phyloP scores from a whole-genome alignment of 2,888 invertebrate species.

The Cerceris ruficornis region DNA sequence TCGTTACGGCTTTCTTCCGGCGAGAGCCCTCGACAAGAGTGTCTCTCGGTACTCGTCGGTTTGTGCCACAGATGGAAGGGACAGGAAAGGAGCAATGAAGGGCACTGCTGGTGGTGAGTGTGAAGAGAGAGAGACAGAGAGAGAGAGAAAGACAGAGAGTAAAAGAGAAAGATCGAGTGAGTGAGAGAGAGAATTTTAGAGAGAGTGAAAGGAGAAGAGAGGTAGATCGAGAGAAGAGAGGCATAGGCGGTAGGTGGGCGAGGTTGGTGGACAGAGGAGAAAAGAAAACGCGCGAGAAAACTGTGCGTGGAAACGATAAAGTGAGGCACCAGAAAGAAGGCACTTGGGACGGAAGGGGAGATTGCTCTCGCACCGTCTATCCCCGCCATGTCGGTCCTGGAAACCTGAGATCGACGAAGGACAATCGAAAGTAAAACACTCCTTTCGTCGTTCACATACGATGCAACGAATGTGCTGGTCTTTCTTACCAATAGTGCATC shows the following conservation, averaged over 20 bases:
- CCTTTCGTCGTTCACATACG: too few species aligned
- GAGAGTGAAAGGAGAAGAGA: constrained; percentile 22
- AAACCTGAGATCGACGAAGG: too few species aligned
- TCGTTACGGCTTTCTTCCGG: constrained; percentile 63
- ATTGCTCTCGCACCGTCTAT: too few species aligned
- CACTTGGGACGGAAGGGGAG: too few species aligned
- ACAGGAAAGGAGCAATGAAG: constrained; percentile 52
- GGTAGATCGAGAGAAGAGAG: constrained; percentile 26
- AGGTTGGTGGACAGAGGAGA: constrained; percentile 42
- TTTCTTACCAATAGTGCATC: too few species aligned
- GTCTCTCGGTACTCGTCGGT: constrained; percentile 69
- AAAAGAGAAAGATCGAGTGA: constrained; percentile 31
- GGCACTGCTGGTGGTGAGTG: constrained; percentile 37
- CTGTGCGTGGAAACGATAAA: constrained; percentile 51
- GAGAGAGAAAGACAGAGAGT: constrained; percentile 26
- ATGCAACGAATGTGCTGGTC: too few species aligned
- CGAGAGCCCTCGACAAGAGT: constrained; percentile 67
- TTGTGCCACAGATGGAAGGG: constrained; percentile 63
- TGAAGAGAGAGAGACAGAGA: constrained; percentile 38
- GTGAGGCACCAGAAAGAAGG: too few species aligned
- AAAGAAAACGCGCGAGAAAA: constrained; percentile 46
- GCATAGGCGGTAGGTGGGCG: constrained; percentile 23
- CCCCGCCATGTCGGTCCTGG: too few species aligned
- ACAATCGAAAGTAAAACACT: too few species aligned
- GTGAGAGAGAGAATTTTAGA: constrained; percentile 2